Evolutionary conservation across 64 coral and sea anemone species (phyloP), one percentile per base, ranked within the genome.

Genomic region (Actinia equina): DNA sequence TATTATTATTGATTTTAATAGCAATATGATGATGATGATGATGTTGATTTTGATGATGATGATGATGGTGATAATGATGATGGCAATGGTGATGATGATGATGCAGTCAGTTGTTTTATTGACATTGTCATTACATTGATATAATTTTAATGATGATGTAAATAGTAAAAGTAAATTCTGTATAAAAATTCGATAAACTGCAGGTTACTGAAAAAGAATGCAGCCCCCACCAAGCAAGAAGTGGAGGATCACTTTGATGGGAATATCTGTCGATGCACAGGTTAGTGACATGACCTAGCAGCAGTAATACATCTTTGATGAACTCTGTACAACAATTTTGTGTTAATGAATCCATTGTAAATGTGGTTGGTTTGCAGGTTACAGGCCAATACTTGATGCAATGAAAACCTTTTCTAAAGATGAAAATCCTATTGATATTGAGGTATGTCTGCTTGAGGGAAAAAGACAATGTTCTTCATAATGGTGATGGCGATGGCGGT

Each of bases 241-340:
- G 93, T 98, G 69, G 95, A 98, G 84, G 91, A 91, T 64, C 85
- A 80, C 59, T 98, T 98, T 91, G 95, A 98, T 93, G 95, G 95
- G 13, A 93, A 98, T 45, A 87, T 98, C 17, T 98, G 95, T 43
- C 88, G 95, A 58, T 98, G 95, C 52, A 98, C 95, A 85, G 95
- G 95, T 98, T 82, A 81, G 69, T 74, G 12, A 74, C 19, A 25
- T 0, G 2, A 71, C 23, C 23, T 71, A 9, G 25, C 8, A 4
- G 2, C 22, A 71, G 23, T 26, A 25, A 71, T 19, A 18, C 59
- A 18, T 15, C 13, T 17, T 11, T 63, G 5, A 17, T 63, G n/a
- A n/a, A n/a, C n/a, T n/a, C n/a, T n/a, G n/a, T n/a, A n/a, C n/a
- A n/a, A n/a, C n/a, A n/a, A n/a, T n/a, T n/a, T n/a, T n/a, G n/a